Conservation (phyloP, 2,113 vertebrate genomes). For the Microtus oregoni region DNA sequence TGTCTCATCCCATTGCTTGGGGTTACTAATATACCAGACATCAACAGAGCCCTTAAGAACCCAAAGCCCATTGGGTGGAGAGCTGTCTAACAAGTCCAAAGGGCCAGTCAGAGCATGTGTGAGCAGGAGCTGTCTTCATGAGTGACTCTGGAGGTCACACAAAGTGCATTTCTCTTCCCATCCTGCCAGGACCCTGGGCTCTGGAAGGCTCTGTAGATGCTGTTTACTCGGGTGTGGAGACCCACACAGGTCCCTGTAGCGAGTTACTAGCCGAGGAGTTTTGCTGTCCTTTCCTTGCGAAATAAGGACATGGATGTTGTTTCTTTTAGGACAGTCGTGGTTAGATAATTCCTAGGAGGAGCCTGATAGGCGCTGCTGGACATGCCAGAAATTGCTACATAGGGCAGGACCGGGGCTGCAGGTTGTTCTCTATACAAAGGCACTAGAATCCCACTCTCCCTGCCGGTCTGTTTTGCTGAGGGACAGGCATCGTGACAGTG, state of each 20-base stretch:
- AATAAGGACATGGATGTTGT: rapidly evolving
- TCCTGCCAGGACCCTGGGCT: background rate
- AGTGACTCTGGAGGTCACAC: background rate
- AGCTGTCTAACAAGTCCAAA: background rate
- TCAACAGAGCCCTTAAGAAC: background rate
- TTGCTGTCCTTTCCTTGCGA: background rate
- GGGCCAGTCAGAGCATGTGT: background rate
- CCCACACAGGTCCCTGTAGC: background rate
- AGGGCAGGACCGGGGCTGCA: rapidly evolving
- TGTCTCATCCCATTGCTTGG: rapidly evolving
- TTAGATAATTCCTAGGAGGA: background rate
- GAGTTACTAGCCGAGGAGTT: rapidly evolving
- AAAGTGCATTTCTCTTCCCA: too few relatives aligned
- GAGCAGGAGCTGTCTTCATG: background rate
- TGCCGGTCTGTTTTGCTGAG: rapidly evolving
- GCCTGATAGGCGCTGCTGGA: background rate
- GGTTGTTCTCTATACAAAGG: rapidly evolving
- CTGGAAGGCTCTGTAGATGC: background rate
- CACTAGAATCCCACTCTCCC: background rate
- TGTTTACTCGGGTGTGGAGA: too few relatives aligned
- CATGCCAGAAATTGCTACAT: too few relatives aligned
- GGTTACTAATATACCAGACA: rapidly evolving
- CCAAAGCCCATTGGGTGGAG: too few relatives aligned
- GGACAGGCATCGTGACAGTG: background rate
- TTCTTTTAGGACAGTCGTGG: background rate